These are phyloP conservation scores for Lycopodina hypogea DNA, from an alignment of 37 sponge, comb jelly and placozoan species.

Conservation along the genomic window DNA sequence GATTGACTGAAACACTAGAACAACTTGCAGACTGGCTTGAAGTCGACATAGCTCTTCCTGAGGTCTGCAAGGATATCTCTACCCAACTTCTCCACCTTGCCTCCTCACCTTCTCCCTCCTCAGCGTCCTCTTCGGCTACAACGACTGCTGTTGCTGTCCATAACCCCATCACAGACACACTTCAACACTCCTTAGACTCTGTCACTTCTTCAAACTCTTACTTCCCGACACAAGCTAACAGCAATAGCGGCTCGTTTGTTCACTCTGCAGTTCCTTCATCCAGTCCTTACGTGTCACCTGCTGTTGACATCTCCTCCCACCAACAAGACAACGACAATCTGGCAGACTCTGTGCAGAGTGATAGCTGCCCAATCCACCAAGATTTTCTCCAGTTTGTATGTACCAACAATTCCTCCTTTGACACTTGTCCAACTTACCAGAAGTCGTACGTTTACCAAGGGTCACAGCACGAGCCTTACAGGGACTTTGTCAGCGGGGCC, in stretches of 20 bases:
- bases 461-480: slow-evolving; percentile 27
- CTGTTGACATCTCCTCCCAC: too few species aligned
- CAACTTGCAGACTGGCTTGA: slow-evolving; percentile 51
- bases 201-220: not conserved
- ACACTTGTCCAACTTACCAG: not conserved
- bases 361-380: not conserved
- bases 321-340: too few species aligned
- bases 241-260: too few species aligned
- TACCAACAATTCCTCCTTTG: not conserved
- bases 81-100: not conserved
- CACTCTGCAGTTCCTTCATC: too few species aligned
- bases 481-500: slow-evolving; percentile 48
- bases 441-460: not conserved
- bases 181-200: not conserved
- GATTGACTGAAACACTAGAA: slow-evolving; percentile 30
- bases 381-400: not conserved
- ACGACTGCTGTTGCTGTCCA: too few species aligned
- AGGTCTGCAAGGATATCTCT: not conserved
- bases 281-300: too few species aligned
- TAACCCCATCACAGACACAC: not conserved
- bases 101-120: not conserved
- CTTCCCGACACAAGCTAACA: not conserved
- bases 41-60: not conserved
- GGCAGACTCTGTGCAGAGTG: too few species aligned
- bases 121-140: not conserved